Evolutionary conservation across 2,888 invertebrate genomes (phyloP).

Genomic region (Acleris emargana): DNA sequence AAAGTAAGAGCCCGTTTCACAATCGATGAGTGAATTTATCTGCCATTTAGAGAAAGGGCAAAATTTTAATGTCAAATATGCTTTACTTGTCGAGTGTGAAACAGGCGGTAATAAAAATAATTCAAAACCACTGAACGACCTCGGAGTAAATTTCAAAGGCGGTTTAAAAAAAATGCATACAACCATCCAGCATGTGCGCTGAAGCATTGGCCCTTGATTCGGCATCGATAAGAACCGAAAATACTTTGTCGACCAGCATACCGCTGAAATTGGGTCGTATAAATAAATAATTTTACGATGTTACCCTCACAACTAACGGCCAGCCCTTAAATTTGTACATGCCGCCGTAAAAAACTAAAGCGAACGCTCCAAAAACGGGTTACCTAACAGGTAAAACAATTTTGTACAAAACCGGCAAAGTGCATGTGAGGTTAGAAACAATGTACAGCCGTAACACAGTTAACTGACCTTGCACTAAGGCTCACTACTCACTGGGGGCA

Average conservation of each 20-base stretch:
- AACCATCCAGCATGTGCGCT: conserved; percentile 63
- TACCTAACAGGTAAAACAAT: background rate
- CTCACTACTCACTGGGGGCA: no score
- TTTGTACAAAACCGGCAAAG: no score
- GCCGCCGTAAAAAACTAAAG: conserved; percentile 56
- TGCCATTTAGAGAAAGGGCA: no score
- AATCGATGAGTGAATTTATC: no score
- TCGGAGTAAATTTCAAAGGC: conserved; percentile 19
- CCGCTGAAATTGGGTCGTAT: conserved; percentile 77
- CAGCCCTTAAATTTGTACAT: conserved; percentile 64
- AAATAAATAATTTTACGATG: conserved; percentile 79
- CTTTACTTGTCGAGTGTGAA: no score
- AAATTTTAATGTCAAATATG: no score
- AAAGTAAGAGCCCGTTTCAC: no score
- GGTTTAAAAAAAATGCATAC: conserved; percentile 47
- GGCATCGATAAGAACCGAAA: conserved; percentile 77
- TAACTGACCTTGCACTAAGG: no score
- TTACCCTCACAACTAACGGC: conserved; percentile 69
- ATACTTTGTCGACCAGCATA: conserved; percentile 77
- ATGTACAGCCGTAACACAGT: no score
- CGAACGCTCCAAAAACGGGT: conserved; percentile 42
- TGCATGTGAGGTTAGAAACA: no score
- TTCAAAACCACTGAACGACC: no score
- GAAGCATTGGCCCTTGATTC: conserved; percentile 78
- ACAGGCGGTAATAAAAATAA: no score